Base-by-base conservation (phyloP, 2,888 invertebrate genomes). In the Lycaena phlaeas region DNA sequence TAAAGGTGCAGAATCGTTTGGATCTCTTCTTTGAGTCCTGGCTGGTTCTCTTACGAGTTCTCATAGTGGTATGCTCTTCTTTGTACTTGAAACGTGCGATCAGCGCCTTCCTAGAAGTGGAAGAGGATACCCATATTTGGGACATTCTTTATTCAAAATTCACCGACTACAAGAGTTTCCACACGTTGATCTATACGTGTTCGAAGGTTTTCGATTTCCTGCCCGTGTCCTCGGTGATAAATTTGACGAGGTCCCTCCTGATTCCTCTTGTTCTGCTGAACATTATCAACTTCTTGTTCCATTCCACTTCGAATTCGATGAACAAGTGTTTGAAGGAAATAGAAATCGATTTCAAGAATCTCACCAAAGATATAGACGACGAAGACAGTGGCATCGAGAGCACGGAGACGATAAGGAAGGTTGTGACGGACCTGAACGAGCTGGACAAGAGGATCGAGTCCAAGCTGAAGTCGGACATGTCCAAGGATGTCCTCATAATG, bases 111-210 rank as follows among this genome's bases (percentile, higher is more conserved):
- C 43, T 78, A 0, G 62, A 66, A 2, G 60, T 73, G 0, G 61
- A 86, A 31, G 87, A 87, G 5, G 87, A 92, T 69, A 85, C 86
- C 0, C 93, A 94, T 57, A 86, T 94, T 3, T 89, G 89, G 65
- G 90, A 92, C 44, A 87, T 94, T 11, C 67, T 94, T 2, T 77
- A 76, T 38, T 87, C 93, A 0, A 94, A 94, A 62, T 86, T 94
- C 39, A 86, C 87, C 0, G 68, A 84, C 50, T 53, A 46, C 22
- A 87, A 87, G 53, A 90, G 87, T 49, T 94, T 94, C 57, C 92
- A 94, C 57, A 92, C 93, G 0, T 65, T 91, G 59, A 65, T 95
- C 2, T 94, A 94, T 56, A 92, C 92, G 0, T 94, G 93, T 63
- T 89, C 92, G 0, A 84, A 87, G 0, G 93, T 92, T 43, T 94